phyloP scores from a whole-genome alignment of 2,888 invertebrate genomes.

The Esperia sulphurella region DNA sequence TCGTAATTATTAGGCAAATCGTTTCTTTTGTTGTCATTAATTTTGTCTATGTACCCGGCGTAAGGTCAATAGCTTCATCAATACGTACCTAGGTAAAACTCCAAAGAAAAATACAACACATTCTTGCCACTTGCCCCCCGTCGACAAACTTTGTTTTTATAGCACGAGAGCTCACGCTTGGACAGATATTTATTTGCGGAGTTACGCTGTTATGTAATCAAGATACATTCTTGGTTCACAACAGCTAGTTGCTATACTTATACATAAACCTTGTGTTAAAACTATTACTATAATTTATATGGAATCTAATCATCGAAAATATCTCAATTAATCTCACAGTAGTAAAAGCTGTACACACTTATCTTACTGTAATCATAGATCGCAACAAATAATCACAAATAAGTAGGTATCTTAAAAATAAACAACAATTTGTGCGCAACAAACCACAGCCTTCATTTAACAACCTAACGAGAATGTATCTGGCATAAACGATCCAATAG shows the following conservation, averaged over 20 bases:
- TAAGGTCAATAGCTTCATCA: conserved; percentile 45
- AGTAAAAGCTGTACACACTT: background rate
- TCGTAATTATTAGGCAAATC: conserved; percentile 46
- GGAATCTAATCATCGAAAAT: background rate
- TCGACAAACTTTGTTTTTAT: too few species aligned
- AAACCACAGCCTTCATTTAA: conserved; percentile 33
- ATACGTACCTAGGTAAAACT: conserved; percentile 2
- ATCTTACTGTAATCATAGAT: background rate
- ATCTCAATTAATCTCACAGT: conserved; percentile 3
- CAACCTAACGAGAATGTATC: conserved; percentile 35
- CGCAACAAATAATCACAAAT: background rate
- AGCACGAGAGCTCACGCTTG: too few species aligned
- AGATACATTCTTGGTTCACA: too few species aligned
- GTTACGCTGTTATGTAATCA: too few species aligned
- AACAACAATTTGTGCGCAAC: conserved; percentile 11
- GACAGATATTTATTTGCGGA: too few species aligned
- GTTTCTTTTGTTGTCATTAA: conserved; percentile 49
- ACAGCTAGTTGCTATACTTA: too few species aligned
- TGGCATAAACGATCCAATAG: conserved; percentile 28
- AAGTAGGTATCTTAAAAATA: background rate
- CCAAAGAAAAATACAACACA: too few species aligned
- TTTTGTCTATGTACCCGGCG: conserved; percentile 31
- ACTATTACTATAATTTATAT: background rate
- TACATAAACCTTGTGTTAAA: too few species aligned
- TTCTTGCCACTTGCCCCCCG: too few species aligned